Conservation (phyloP, 1,140 invertebrate genomes). For the Radopholus similis region DNA sequence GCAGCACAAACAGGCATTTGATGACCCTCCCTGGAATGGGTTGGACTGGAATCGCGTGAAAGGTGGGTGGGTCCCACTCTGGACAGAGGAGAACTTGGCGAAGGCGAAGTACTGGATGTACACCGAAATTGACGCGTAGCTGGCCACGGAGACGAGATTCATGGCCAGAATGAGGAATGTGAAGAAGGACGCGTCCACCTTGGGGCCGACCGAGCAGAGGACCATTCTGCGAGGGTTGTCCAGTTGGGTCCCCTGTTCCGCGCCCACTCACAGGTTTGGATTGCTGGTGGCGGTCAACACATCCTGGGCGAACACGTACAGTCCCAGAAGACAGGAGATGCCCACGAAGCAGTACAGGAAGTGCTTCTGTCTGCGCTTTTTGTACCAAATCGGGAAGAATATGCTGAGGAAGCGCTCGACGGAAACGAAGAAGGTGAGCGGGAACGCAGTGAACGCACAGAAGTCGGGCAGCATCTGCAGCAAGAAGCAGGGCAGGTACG, state of each 20-base stretch:
- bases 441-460: not conserved
- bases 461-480: conserved; percentile 5
- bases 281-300: not conserved
- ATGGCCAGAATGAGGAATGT: not conserved
- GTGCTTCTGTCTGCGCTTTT: not conserved
- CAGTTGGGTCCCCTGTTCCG: not conserved
- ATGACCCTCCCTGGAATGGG: not conserved
- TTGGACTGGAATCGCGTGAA: not conserved
- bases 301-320: not conserved
- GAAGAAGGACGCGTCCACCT: not conserved
- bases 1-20: not conserved
- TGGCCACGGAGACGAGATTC: not conserved
- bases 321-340: not conserved
- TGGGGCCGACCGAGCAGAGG: not conserved
- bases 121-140: not conserved
- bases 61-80: not conserved
- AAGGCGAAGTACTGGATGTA: not conserved
- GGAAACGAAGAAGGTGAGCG: not conserved
- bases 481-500: not conserved
- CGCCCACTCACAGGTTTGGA: not conserved
- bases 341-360: not conserved
- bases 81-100: not conserved
- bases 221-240: not conserved
- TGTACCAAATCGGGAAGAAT: conserved; percentile 1
- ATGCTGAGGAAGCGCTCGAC: not conserved